phyloP scores from a whole-genome alignment of 2,113 vertebrate genomes.

The Odontophorus gujanensis region DNA sequence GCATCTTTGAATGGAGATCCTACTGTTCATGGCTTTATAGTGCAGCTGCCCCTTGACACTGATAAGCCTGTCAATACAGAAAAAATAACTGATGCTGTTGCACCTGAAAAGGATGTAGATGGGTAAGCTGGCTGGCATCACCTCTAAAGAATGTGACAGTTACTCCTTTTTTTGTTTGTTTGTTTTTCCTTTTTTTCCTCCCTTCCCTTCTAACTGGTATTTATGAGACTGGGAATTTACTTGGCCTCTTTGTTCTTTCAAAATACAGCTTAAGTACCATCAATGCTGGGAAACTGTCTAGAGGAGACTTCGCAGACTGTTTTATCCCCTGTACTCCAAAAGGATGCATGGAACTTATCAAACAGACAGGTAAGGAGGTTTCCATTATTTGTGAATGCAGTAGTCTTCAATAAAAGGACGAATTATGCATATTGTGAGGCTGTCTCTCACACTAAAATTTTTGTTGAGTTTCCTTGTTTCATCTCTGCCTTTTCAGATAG shows the following conservation, averaged over 20 bases:
- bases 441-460: neutral
- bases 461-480: neutral
- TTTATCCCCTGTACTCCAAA: conserved; percentile 97
- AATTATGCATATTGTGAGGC: neutral
- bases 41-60: conserved; percentile 94
- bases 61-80: conserved; percentile 90
- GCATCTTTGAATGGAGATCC: conserved; percentile 89
- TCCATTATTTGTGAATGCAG: neutral
- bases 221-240: neutral
- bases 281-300: conserved; percentile 94
- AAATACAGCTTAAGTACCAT: conserved; percentile 89
- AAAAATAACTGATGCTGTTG: conserved; percentile 89
- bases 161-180: neutral
- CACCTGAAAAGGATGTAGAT: conserved; percentile 95
- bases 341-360: conserved; percentile 97
- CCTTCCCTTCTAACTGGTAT: neutral
- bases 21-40: conserved; percentile 91
- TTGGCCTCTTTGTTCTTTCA: conserved; percentile 14
- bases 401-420: neutral
- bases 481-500: neutral
- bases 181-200: too few relatives aligned
- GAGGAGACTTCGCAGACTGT: conserved; percentile 92
- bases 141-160: neutral
- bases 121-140: conserved; percentile 80
- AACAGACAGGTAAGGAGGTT: conserved; percentile 84